phyloP scores from a whole-genome alignment of 2,888 invertebrate species.

The Cryptocephalus moraei region DNA sequence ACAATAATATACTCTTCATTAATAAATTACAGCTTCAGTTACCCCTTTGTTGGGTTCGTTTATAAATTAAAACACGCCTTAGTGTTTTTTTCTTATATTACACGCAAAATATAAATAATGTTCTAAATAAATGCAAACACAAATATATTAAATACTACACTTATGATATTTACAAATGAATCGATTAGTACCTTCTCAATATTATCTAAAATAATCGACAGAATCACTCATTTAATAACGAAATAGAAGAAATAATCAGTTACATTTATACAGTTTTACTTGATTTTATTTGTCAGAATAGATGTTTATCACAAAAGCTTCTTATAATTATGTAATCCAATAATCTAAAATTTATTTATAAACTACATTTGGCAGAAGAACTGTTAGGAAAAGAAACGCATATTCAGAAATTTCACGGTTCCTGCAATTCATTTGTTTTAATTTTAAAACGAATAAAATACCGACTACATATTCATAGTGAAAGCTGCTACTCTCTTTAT shows the following conservation, averaged over 20 bases:
- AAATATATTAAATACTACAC: conserved; percentile 19
- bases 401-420: too few species aligned
- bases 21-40: too few species aligned
- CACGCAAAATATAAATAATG: conserved; percentile 23
- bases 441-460: neutral
- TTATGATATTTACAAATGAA: conserved; percentile 20
- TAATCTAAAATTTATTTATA: conserved; percentile 5
- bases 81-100: conserved; percentile 8
- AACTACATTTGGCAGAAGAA: conserved; percentile 21
- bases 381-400: neutral
- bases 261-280: conserved; percentile 8
- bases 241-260: conserved; percentile 9
- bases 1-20: too few species aligned
- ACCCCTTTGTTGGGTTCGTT: too few species aligned
- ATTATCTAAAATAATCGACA: conserved; percentile 11
- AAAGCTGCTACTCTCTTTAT: too few species aligned
- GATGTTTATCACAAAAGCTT: conserved; percentile 23
- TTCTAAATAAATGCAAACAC: conserved; percentile 23
- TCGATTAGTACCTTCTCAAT: conserved; percentile 16
- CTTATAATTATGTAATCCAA: conserved; percentile 16
- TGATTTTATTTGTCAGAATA: conserved; percentile 7
- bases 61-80: conserved; percentile 1
- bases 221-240: conserved; percentile 11
- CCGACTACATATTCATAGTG: too few species aligned
- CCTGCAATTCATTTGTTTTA: neutral